Base-by-base conservation (phyloP, 1,140 invertebrate species). In the Dufourea novaeangliae region DNA sequence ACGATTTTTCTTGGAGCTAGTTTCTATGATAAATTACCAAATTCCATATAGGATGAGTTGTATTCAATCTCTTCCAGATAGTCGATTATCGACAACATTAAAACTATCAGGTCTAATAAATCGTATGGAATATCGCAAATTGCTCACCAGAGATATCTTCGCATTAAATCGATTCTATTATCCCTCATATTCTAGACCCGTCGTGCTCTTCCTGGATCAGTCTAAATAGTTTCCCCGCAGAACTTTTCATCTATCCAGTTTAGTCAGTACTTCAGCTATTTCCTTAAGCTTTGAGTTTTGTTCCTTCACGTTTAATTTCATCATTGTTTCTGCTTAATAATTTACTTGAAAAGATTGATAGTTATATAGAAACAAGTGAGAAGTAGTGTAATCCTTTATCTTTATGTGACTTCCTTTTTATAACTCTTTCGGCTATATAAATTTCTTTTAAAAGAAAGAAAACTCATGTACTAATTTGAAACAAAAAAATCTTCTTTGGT, bases 11-110 rank as follows among this genome's bases (percentile, higher is more conserved):
- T 29, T 25, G 41, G 34, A 56, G 50, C n/a, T 22, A 17, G 50
- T 27, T 67, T 67, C 34, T 37, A 67, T 39, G 62, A 67, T 41
- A 44, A 17, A 74, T 56, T 1, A 25, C 37, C 27, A 22, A 56
- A 57, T 32, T 32, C 50, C 37, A 34, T 25, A 63, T 66, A 32
- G 27, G 34, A 66, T 3, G 22, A 14, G n/a, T n/a, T 20, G 27
- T 50, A 32, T 34, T 67, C 50, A 14, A 44, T 74, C 25, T 41
- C 34, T 20, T 5, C 0, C 25, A 8, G 46, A 67, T 67, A 29
- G 34, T 29, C 27, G 50, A 44, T 56, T 57, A 74, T 20, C 4
- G 10, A 25, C 46, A n/a, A 56, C 50, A 44, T 67, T 34, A 57
- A 57, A n/a, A 44, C 27, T 25, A 56, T 41, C 72, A 27, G 7